A percentile compares a stretch with the other conserved stretches of the same genome.
phyloP scores from a whole-genome alignment of 2,113 vertebrate genomes.

The Chloroceryle aenea region DNA sequence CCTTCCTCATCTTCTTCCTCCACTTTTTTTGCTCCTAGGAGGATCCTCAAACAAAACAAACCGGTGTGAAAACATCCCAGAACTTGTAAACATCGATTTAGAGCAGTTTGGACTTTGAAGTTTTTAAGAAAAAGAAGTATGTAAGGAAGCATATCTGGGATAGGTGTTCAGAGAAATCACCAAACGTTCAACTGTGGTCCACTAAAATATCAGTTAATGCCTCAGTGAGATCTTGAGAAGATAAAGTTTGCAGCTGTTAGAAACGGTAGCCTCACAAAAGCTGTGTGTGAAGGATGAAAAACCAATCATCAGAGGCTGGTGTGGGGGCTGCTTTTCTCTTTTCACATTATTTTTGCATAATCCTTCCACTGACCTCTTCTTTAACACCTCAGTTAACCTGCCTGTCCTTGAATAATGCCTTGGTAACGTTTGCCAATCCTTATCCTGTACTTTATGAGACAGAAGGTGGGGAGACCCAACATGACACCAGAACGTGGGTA shows the following conservation, averaged over 20 bases:
- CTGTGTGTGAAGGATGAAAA: not conserved
- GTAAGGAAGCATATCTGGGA: not conserved
- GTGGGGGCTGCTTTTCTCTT: not conserved
- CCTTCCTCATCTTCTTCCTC: not conserved
- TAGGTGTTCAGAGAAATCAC: not conserved
- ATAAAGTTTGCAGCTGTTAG: not conserved
- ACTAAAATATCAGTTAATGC: not conserved
- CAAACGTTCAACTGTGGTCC: not conserved
- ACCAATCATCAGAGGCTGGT: not conserved
- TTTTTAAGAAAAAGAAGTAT: not conserved
- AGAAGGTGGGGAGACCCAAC: not conserved
- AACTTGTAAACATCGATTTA: not conserved
- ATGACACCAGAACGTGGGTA: not conserved
- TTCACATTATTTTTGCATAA: not conserved
- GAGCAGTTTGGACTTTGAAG: not conserved
- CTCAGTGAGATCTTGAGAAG: not conserved
- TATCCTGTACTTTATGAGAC: not conserved
- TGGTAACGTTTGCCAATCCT: not conserved
- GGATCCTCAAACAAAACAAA: not conserved
- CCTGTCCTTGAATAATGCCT: not conserved
- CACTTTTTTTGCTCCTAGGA: not conserved
- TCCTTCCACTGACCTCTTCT: not conserved
- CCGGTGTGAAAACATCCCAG: not conserved
- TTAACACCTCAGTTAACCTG: not conserved
- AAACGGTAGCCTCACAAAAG: not conserved